Conservation (phyloP, 2,888 invertebrate species). For the Norana najaformis region DNA sequence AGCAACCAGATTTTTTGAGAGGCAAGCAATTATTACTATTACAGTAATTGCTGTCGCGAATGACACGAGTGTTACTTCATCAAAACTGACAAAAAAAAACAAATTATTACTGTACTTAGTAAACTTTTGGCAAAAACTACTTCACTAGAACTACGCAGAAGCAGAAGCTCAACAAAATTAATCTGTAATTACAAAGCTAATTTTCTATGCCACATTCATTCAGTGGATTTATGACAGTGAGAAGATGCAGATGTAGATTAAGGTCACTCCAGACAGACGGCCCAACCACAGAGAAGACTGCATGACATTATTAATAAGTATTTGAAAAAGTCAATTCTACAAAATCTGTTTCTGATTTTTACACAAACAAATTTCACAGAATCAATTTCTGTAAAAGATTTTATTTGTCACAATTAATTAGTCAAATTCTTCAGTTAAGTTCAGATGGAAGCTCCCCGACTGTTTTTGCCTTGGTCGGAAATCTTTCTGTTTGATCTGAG, state of each 20-base stretch:
- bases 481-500: no score
- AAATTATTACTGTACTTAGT: not conserved
- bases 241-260: not conserved
- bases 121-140: not conserved
- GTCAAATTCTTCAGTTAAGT: not conserved
- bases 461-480: no score
- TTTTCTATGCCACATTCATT: not conserved
- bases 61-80: conserved; percentile 29
- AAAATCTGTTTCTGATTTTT: no score
- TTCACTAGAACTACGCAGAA: not conserved
- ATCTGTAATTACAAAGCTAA: not conserved
- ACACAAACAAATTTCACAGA: no score
- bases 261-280: not conserved
- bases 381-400: not conserved
- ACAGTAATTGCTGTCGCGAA: conserved; percentile 23
- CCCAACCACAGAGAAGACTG: not conserved
- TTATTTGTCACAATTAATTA: no score
- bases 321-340: not conserved
- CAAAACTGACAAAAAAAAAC: conserved; percentile 8
- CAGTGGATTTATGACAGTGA: not conserved
- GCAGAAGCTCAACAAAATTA: not conserved
- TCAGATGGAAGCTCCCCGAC: no score
- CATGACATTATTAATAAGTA: not conserved
- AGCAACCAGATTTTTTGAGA: not conserved
- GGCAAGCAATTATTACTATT: conserved; percentile 16